phyloP scores from a whole-genome alignment of 1,140 invertebrate genomes.

The Heliconius hermathena region DNA sequence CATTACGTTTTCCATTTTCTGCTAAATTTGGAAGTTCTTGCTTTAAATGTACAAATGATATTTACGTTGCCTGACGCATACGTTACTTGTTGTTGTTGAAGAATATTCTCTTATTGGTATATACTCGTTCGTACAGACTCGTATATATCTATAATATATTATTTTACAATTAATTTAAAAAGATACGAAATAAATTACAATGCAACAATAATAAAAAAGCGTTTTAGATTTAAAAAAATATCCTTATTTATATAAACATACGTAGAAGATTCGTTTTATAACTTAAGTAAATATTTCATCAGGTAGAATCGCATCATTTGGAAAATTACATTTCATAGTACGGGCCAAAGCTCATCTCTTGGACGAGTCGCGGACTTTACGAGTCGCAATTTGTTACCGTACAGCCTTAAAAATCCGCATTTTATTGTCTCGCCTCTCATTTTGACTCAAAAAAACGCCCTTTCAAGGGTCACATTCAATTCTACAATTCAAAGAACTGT shows the following conservation, averaged over 20 bases:
- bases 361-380: constrained; percentile 56
- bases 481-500: constrained; percentile 15
- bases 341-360: constrained; percentile 58
- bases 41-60: too few species aligned
- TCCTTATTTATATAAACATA: not conserved
- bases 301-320: not conserved
- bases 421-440: constrained; percentile 73
- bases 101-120: too few species aligned
- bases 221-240: not conserved
- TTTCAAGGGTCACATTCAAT: constrained; percentile 24
- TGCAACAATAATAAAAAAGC: not conserved
- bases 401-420: constrained; percentile 64
- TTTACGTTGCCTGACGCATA: too few species aligned
- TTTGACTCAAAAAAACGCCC: constrained; percentile 61
- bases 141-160: too few species aligned
- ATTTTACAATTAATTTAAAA: too few species aligned
- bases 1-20: too few species aligned
- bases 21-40: too few species aligned
- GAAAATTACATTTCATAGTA: constrained; percentile 50
- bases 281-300: not conserved
- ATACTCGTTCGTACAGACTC: too few species aligned
- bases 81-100: too few species aligned
- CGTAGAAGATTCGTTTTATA: not conserved
- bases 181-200: too few species aligned
- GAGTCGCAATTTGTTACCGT: constrained; percentile 71